Percentiles rank a stretch among this genome's conserved stretches.
Conservation (phyloP, 2,888 invertebrate genomes). For the Lepidonotus clava region DNA sequence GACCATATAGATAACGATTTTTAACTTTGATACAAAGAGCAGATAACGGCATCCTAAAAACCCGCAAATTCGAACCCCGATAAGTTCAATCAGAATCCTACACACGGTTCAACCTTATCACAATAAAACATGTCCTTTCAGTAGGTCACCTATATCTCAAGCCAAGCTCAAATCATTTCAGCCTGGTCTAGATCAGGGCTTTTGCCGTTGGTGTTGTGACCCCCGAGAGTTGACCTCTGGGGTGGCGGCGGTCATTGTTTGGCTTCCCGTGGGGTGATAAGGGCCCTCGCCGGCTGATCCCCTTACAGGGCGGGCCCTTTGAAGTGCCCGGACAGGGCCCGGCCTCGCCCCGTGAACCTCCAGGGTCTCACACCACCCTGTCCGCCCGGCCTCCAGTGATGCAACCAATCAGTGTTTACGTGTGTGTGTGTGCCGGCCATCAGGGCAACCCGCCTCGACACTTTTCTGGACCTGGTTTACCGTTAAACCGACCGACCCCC, state of each 20-base stretch:
- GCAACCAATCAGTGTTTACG: slow-evolving; percentile 24
- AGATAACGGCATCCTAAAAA: too few species aligned
- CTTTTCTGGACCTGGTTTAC: too few species aligned
- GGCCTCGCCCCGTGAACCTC: slow-evolving; percentile 3
- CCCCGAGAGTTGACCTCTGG: slow-evolving; percentile 5
- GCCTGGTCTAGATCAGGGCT: too few species aligned
- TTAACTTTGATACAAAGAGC: too few species aligned
- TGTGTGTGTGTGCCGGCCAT: neutral
- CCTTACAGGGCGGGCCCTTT: slow-evolving; percentile 38
- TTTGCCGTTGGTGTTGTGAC: neutral
- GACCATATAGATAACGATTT: too few species aligned
- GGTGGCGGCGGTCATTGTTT: slow-evolving; percentile 1
- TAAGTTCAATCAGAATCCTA: too few species aligned
- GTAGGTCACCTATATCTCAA: too few species aligned
- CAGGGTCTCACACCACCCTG: neutral
- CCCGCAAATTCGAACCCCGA: too few species aligned
- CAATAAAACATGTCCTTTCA: too few species aligned
- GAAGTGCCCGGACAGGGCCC: neutral
- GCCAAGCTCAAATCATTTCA: too few species aligned
- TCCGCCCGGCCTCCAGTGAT: neutral
- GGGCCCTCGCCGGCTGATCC: slow-evolving; percentile 30
- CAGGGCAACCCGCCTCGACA: neutral
- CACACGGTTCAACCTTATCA: too few species aligned
- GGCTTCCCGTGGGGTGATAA: slow-evolving; percentile 24
- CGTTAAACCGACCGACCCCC: too few species aligned